Base-by-base conservation (phyloP, 1,140 invertebrate genomes). In the Ctenoplectra terminalis region DNA sequence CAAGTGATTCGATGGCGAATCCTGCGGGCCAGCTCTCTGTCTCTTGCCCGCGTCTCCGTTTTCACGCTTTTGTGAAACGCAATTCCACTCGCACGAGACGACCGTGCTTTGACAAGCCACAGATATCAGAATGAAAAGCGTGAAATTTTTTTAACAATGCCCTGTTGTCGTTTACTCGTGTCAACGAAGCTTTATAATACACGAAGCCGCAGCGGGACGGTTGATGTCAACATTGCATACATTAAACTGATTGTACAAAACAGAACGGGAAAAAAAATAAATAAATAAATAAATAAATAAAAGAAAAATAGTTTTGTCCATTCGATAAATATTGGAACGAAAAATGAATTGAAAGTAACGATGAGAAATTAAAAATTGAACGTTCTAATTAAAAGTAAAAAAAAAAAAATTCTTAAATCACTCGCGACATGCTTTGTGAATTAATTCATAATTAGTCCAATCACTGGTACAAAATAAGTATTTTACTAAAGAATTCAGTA, bases 31-130 rank as follows among this genome's bases (percentile, higher is more conserved):
- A 29, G 11, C 61, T 37, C 31, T 37, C 60, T 76, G 31, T 50
- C n/a, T 31, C 43, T 63, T 37, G 13, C 17, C 29, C 31, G 61
- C 60, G 73, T 54, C 74, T 79, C 60, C 34, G 34, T 66, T 76
- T 66, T 52, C 46, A 64, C n/a, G 73, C 60, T 76, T 76, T 76
- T 76, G 73, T 76, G 73, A 76, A 76, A 76, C 11, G 61, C 73
- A 54, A 66, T 66, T 37, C 73, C 73, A 43, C 34, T 76, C 37
- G 37, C 66, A 52, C 48, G 31, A n/a, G 60, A 20, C 46, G 31
- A 37, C 52, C 46, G 31, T 50, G 58, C 31, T 80, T 84, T 84
- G 83, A 85, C 83, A 84, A 73, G 83, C 66, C 54, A 60, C 78
- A 46, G 83, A 71, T 84, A 79, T 64, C 40, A 48, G 83, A 84